These are phyloP conservation scores for Apamea sordens DNA, from an alignment of 2,888 invertebrate genomes.

Conservation along the genomic window DNA sequence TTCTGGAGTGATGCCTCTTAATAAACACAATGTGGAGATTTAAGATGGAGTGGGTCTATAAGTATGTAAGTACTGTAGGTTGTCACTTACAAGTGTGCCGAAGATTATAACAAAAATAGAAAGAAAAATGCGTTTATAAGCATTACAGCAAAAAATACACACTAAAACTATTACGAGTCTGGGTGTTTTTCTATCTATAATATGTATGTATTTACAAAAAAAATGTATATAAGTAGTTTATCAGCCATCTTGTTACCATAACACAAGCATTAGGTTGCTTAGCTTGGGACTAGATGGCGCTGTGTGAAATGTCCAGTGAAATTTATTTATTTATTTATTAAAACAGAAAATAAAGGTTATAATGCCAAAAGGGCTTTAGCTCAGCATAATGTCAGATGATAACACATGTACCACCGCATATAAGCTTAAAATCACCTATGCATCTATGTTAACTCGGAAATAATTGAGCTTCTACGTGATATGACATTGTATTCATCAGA, in stretches of 20 bases:
- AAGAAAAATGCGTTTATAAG: background rate
- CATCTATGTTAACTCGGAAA: background rate
- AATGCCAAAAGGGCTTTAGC: background rate
- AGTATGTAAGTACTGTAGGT: background rate
- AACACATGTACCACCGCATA: background rate
- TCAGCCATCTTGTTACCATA: too few relatives aligned
- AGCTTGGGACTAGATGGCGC: too few relatives aligned
- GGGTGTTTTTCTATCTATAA: too few relatives aligned
- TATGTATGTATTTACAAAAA: too few relatives aligned
- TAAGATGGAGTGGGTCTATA: conserved; percentile 27
- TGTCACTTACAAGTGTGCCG: background rate
- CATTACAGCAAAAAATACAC: background rate
- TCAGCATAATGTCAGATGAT: background rate
- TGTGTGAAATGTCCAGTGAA: too few relatives aligned
- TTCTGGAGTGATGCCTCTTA: conserved; percentile 67
- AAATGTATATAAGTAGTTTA: too few relatives aligned
- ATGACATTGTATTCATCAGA: background rate
- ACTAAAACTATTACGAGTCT: background rate
- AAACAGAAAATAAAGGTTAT: background rate
- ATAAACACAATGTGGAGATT: conserved; percentile 52
- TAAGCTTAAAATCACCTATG: background rate
- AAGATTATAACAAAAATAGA: conserved; percentile 2
- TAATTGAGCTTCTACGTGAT: background rate
- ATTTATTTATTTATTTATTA: too few relatives aligned
- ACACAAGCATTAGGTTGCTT: too few relatives aligned